phyloP scores from a whole-genome alignment of 2,113 vertebrate genomes.

The Chlamydotis undulata region DNA sequence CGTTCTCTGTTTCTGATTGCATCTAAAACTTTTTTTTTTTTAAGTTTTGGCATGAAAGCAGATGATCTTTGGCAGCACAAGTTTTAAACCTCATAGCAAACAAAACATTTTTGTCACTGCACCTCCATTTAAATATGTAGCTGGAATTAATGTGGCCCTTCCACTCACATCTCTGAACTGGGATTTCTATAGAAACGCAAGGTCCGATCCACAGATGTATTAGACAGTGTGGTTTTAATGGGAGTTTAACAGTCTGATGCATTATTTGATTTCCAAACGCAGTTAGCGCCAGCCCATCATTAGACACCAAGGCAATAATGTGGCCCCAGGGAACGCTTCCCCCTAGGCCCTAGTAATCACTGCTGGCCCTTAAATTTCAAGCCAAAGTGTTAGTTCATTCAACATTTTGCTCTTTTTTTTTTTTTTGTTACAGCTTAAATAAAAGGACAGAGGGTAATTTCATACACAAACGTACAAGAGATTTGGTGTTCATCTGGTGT shows the following conservation, averaged over 20 bases:
- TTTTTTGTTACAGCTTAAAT: constrained; percentile 15
- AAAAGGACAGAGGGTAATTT: constrained; percentile 49
- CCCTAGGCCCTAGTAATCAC: constrained; percentile 15
- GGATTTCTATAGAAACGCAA: not conserved
- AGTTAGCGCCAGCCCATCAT: not conserved
- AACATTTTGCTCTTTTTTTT: constrained; percentile 4
- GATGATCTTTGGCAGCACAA: not conserved
- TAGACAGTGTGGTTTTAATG: not conserved
- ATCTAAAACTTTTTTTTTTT: not conserved
- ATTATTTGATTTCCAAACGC: constrained; percentile 43
- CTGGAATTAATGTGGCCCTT: not conserved
- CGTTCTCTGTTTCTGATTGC: not conserved
- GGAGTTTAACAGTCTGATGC: constrained; percentile 53
- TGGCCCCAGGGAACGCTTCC: constrained; percentile 4
- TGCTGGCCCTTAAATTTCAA: constrained; percentile 3
- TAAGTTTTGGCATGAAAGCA: not conserved
- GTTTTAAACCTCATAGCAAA: not conserved
- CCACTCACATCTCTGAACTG: not conserved
- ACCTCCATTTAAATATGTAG: not conserved
- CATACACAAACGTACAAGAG: constrained; percentile 45
- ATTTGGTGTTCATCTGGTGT: constrained; percentile 46
- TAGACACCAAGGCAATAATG: constrained; percentile 16
- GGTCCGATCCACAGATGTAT: not conserved
- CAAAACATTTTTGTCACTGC: not conserved
- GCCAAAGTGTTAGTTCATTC: constrained; percentile 25